phyloP scores from a whole-genome alignment of 2,797 vertebrate species.

The Buphagus erythrorhynchus region DNA sequence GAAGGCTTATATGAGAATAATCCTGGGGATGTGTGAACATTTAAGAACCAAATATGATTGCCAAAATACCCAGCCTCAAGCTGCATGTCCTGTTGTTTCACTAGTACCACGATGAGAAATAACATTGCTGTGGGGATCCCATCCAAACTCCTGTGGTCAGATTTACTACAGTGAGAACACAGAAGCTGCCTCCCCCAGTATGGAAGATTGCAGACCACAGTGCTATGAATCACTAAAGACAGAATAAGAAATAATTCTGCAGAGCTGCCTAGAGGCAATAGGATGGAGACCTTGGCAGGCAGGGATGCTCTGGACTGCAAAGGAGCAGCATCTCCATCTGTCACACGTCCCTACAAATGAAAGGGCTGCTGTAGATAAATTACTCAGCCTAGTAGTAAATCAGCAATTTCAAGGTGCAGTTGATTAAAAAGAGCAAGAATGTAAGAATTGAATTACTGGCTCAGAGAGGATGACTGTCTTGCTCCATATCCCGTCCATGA shows the following conservation, averaged over 20 bases:
- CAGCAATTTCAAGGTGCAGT: neutral
- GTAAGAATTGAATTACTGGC: neutral
- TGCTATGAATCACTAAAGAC: constrained; percentile 29
- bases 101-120: neutral
- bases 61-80: constrained; percentile 22
- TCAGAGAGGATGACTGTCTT: neutral
- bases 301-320: constrained; percentile 12
- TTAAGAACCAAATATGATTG: constrained; percentile 18
- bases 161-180: neutral
- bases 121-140: neutral
- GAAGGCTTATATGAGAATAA: constrained; percentile 10
- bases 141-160: neutral
- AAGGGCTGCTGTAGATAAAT: constrained; percentile 45
- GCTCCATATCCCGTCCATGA: neutral
- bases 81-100: neutral
- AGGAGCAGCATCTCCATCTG: constrained; percentile 44
- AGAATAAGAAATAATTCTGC: constrained; percentile 36
- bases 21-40: neutral
- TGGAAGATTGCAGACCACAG: neutral
- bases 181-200: neutral
- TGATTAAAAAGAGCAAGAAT: constrained; percentile 47
- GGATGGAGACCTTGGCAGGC: constrained; percentile 32
- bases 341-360: constrained; percentile 34
- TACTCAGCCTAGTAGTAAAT: constrained; percentile 31
- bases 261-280: constrained; percentile 31